These are phyloP conservation scores for Carassius gibelio DNA, from an alignment of 2,113 vertebrate genomes.

Conservation along the genomic window DNA sequence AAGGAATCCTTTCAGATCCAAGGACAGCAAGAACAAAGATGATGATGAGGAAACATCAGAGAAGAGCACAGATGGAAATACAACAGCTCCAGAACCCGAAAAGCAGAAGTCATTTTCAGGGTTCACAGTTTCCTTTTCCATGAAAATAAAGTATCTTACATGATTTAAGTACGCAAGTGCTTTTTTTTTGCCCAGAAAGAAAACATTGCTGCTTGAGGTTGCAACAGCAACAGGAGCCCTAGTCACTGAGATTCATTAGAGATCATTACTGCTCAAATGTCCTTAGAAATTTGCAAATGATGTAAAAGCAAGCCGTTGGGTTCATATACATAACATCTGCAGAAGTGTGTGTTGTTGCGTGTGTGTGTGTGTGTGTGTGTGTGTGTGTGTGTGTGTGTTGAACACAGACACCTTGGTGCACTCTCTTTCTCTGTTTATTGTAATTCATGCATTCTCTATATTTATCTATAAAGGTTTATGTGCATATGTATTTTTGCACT, in stretches of 20 bases:
- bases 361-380: too few relatives aligned
- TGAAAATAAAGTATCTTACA: background rate
- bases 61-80: background rate
- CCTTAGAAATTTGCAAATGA: background rate
- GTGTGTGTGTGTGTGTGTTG: too few relatives aligned
- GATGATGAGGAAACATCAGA: background rate
- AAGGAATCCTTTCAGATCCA: background rate
- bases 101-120: background rate
- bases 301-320: background rate
- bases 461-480: too few relatives aligned
- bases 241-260: background rate
- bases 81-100: background rate
- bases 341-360: too few relatives aligned
- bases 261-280: background rate
- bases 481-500: too few relatives aligned
- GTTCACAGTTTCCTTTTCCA: background rate
- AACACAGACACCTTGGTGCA: too few relatives aligned
- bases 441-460: too few relatives aligned
- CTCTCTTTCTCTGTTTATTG: too few relatives aligned
- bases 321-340: background rate
- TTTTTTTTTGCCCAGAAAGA: background rate
- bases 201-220: background rate
- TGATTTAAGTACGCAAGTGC: background rate
- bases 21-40: background rate
- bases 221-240: background rate